Conservation (phyloP, 2,888 invertebrate genomes). For the Tortricodes alternella region DNA sequence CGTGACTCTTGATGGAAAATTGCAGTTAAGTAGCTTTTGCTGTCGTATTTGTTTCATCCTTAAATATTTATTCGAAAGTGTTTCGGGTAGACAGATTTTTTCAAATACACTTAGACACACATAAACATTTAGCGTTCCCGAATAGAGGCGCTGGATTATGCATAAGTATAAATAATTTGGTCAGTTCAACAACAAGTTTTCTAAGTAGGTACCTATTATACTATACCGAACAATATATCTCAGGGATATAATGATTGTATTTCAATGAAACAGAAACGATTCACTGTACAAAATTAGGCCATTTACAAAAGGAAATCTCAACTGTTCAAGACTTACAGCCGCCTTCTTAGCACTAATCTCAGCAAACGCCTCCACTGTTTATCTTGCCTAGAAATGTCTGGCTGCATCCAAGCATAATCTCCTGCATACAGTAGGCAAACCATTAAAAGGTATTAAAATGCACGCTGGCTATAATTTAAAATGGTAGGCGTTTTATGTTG, state of each 20-base stretch:
- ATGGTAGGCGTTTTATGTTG: conserved; percentile 59
- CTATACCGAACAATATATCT: too few relatives aligned
- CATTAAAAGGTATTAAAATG: conserved; percentile 65
- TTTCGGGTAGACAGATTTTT: too few relatives aligned
- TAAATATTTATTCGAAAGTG: too few relatives aligned
- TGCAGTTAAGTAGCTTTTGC: conserved; percentile 8
- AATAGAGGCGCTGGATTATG: too few relatives aligned
- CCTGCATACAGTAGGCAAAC: conserved; percentile 57
- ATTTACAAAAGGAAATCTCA: conserved; percentile 63
- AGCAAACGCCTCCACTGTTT: conserved; percentile 69
- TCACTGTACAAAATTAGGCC: conserved; percentile 33
- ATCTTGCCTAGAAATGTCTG: conserved; percentile 73
- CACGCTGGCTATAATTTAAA: conserved; percentile 38
- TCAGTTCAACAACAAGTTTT: too few relatives aligned
- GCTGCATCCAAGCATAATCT: conserved; percentile 65
- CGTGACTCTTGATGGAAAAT: conserved; percentile 23
- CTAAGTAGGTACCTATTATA: too few relatives aligned
- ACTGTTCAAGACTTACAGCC: conserved; percentile 59
- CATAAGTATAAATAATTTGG: too few relatives aligned
- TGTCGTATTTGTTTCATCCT: background rate
- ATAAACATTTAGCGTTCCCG: too few relatives aligned
- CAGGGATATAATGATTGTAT: too few relatives aligned
- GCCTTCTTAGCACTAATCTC: conserved; percentile 70
- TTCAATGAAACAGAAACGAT: background rate
- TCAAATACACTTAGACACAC: too few relatives aligned